phyloP scores from a whole-genome alignment of 2,797 vertebrate genomes.

The Euthynnus affinis region DNA sequence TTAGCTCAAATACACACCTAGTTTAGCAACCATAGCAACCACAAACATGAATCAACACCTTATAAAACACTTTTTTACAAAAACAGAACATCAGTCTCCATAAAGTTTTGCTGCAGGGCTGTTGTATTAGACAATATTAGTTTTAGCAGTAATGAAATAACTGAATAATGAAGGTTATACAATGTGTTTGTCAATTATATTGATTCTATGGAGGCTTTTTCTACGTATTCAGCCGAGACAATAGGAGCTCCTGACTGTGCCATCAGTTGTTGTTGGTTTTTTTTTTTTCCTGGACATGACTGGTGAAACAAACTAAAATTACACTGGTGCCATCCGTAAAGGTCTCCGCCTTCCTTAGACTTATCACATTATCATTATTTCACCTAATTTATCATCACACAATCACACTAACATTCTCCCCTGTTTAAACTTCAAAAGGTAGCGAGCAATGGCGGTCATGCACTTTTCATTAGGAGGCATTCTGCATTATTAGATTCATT shows the following conservation, averaged over 20 bases:
- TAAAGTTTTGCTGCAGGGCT: no score
- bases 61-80: no score
- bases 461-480: constrained; percentile 49
- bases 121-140: no score
- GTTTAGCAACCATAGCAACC: no score
- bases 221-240: not conserved
- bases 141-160: not conserved
- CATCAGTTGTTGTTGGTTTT: not conserved
- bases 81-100: no score
- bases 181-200: not conserved
- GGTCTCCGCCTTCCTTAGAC: constrained; percentile 26
- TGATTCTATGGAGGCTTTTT: not conserved
- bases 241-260: not conserved
- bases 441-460: constrained; percentile 42
- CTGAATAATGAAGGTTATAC: not conserved
- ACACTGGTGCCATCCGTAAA: constrained; percentile 42
- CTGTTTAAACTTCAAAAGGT: constrained; percentile 41
- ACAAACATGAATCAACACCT: no score
- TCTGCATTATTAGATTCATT: constrained; percentile 59
- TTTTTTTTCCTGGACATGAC: not conserved
- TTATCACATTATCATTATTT: constrained; percentile 52
- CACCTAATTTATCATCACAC: constrained; percentile 41
- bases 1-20: no score
- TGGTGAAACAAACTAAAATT: constrained; percentile 9
- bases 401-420: constrained; percentile 37